Percentiles rank a stretch among this genome's conserved stretches.
Evolutionary conservation across 2,797 vertebrate genomes (phyloP).

Genomic region (Phrynocephalus forsythii): DNA sequence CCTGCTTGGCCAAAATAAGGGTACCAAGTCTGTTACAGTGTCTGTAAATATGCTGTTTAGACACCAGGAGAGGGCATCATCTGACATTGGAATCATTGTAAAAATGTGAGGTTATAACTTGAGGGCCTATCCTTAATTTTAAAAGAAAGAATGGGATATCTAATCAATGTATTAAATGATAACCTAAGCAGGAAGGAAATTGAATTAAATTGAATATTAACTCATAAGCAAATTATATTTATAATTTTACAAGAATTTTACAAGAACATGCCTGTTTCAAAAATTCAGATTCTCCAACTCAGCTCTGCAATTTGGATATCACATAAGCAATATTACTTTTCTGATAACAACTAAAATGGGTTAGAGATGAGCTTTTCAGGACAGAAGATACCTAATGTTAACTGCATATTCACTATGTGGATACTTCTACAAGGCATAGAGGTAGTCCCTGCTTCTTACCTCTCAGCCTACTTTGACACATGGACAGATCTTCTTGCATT

Average conservation of each 20-base stretch:
- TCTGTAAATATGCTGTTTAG: no score
- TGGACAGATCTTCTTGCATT: neutral
- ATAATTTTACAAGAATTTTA: constrained; percentile 9
- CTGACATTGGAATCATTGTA: no score
- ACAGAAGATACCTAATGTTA: neutral
- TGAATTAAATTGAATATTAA: no score
- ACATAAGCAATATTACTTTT: neutral
- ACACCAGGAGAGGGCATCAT: no score
- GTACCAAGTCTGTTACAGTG: no score
- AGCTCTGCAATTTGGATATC: constrained; percentile 31
- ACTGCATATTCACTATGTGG: neutral
- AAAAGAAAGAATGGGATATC: neutral
- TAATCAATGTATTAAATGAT: constrained; percentile 8
- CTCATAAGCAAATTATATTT: no score
- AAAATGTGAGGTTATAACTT: no score
- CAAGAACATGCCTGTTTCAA: constrained; percentile 47
- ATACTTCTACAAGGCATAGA: neutral
- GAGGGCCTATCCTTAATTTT: no score
- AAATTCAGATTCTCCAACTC: constrained; percentile 55
- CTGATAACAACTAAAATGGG: no score
- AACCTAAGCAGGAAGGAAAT: constrained; percentile 30
- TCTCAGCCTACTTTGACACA: neutral
- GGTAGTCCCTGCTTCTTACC: neutral
- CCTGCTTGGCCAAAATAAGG: no score
- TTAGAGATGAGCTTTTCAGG: constrained; percentile 1